These are phyloP conservation scores for Dasysyrphus albostriatus DNA, from an alignment of 2,888 invertebrate species.

Conservation along the genomic window DNA sequence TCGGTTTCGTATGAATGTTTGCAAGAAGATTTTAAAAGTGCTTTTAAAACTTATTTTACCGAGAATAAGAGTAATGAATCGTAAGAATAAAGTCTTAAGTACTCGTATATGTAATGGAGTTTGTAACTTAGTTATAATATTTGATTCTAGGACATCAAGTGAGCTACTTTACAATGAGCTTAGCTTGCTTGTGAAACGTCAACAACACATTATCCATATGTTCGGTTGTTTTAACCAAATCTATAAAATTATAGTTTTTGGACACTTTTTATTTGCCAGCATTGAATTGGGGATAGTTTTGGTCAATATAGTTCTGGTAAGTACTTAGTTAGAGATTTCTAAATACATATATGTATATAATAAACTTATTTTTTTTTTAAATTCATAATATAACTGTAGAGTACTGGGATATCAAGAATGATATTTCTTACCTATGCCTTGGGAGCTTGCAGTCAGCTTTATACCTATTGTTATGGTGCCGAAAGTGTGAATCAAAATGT, in stretches of 20 bases:
- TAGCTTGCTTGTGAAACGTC: conserved; percentile 28
- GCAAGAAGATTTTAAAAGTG: conserved; percentile 40
- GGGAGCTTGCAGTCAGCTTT: conserved; percentile 46
- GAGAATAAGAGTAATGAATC: not conserved
- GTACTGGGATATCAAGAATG: conserved; percentile 36
- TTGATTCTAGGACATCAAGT: not conserved
- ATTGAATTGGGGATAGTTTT: conserved; percentile 51
- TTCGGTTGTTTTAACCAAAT: conserved; percentile 28
- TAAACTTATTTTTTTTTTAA: too few relatives aligned
- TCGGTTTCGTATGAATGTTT: conserved; percentile 53
- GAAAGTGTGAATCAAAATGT: conserved; percentile 47
- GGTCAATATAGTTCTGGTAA: conserved; percentile 44
- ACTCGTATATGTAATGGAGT: too few relatives aligned
- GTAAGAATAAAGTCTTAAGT: not conserved
- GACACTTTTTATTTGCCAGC: conserved; percentile 53
- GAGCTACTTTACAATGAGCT: conserved; percentile 17
- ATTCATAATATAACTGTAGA: not conserved
- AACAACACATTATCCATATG: conserved; percentile 37
- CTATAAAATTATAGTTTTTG: conserved; percentile 46
- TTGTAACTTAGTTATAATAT: not conserved
- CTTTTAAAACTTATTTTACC: not conserved
- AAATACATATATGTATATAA: too few relatives aligned
- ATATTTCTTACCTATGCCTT: conserved; percentile 34
- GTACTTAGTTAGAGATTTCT: not conserved
- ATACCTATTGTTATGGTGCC: conserved; percentile 59